phyloP scores from a whole-genome alignment of 2,888 invertebrate genomes.

The Masnerella sp. region DNA sequence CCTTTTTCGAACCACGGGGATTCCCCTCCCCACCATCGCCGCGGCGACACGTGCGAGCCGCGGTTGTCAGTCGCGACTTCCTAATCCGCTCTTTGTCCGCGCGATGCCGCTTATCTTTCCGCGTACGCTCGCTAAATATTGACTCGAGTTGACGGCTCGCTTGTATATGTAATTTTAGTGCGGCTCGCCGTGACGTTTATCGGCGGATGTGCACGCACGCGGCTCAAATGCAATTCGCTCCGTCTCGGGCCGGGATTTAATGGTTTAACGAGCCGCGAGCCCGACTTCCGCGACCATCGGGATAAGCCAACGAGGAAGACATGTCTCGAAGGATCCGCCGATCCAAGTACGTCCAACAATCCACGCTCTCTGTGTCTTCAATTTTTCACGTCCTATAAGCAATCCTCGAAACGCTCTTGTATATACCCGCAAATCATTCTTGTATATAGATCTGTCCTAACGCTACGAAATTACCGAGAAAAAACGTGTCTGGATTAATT shows the following conservation, averaged over 20 bases:
- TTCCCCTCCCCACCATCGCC: too few relatives aligned
- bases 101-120: slow-evolving; percentile 32
- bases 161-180: slow-evolving; percentile 32
- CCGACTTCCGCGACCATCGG: slow-evolving; percentile 44
- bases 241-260: slow-evolving; percentile 17
- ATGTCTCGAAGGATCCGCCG: too few relatives aligned
- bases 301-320: too few relatives aligned
- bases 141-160: slow-evolving; percentile 28
- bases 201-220: slow-evolving; percentile 22
- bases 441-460: too few relatives aligned
- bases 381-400: too few relatives aligned
- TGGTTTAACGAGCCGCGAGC: slow-evolving; percentile 28
- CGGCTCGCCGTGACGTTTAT: slow-evolving; percentile 25
- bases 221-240: slow-evolving; percentile 19
- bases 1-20: too few relatives aligned
- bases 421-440: too few relatives aligned
- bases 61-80: slow-evolving; percentile 23
- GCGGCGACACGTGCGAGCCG: slow-evolving; percentile 18
- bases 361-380: too few relatives aligned
- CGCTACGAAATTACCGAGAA: too few relatives aligned
- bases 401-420: too few relatives aligned
- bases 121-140: slow-evolving; percentile 25
- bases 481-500: too few relatives aligned
- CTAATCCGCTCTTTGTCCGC: slow-evolving; percentile 31
- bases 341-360: too few relatives aligned